Evolutionary conservation across 1,140 invertebrate species (phyloP).

Genomic region (Leucophenga varia): DNA sequence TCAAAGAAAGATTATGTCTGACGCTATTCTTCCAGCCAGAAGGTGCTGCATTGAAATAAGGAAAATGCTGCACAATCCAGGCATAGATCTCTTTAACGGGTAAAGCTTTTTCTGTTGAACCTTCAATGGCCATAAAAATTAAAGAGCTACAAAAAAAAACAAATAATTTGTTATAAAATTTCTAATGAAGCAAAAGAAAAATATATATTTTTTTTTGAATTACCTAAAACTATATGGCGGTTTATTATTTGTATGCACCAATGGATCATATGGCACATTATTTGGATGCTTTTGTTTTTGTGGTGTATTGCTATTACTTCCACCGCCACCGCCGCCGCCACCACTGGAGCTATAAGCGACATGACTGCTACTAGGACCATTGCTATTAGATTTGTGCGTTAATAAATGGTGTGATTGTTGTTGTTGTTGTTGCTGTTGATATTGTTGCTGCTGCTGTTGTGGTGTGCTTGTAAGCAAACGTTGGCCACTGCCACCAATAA

Average conservation of each 20-base stretch:
- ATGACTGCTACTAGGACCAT: too few relatives aligned
- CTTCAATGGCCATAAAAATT: conserved; percentile 97
- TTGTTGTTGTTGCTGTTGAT: neutral
- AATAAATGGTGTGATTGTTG: too few relatives aligned
- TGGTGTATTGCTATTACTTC: conserved; percentile 24
- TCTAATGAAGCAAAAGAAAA: neutral
- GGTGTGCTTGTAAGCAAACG: conserved; percentile 41
- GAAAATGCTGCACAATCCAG: conserved; percentile 97
- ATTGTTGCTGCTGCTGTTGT: conserved; percentile 10
- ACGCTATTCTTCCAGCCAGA: conserved; percentile 99
- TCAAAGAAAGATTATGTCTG: conserved; percentile 91
- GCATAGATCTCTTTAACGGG: conserved; percentile 97
- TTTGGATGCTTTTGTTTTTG: conserved; percentile 68
- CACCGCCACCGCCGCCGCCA: neutral
- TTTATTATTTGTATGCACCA: conserved; percentile 82
- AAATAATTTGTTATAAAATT: neutral
- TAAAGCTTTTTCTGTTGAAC: conserved; percentile 81
- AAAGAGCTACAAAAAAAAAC: conserved; percentile 75
- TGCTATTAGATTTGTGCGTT: too few relatives aligned
- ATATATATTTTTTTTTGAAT: conserved; percentile 4
- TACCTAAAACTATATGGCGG: conserved; percentile 80
- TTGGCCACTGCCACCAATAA: too few relatives aligned
- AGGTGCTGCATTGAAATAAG: conserved; percentile 93
- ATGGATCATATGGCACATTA: conserved; percentile 73
- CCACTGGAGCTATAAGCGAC: too few relatives aligned